Percentiles rank a stretch among this genome's conserved stretches.
Evolutionary conservation across 2,113 vertebrate genomes (phyloP).

Genomic region (Trematomus loennbergii): DNA sequence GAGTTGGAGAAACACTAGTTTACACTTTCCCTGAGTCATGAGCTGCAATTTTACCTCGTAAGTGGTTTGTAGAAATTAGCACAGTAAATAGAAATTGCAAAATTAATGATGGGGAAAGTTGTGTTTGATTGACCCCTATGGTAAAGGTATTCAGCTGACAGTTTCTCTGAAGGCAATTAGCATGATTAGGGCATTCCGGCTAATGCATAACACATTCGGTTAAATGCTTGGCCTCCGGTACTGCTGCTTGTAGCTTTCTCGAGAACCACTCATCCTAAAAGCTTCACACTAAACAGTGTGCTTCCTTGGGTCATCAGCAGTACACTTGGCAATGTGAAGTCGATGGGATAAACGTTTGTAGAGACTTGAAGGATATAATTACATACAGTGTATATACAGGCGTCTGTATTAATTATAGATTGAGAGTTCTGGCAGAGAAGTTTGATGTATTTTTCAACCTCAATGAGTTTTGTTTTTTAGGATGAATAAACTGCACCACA

Average conservation of each 20-base stretch:
- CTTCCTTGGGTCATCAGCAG: no score
- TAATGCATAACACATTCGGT: background rate
- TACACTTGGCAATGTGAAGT: no score
- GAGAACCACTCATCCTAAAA: no score
- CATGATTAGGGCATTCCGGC: background rate
- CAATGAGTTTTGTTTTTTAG: background rate
- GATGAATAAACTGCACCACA: background rate
- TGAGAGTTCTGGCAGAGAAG: background rate
- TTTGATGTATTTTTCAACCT: background rate
- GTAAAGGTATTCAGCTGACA: background rate
- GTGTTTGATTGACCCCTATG: slow-evolving; percentile 39
- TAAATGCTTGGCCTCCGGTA: no score
- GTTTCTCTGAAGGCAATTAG: slow-evolving; percentile 15
- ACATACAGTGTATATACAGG: no score
- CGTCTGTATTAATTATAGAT: background rate
- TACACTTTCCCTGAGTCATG: background rate
- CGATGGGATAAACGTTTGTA: no score
- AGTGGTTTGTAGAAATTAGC: background rate
- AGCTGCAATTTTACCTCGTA: background rate
- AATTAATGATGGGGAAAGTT: slow-evolving; percentile 4
- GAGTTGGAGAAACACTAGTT: background rate
- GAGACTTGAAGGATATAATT: no score
- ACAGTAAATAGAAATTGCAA: background rate
- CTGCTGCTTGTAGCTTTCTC: no score
- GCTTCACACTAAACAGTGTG: no score